phyloP scores from a whole-genome alignment of 2,888 invertebrate species.

The Plutella xylostella region DNA sequence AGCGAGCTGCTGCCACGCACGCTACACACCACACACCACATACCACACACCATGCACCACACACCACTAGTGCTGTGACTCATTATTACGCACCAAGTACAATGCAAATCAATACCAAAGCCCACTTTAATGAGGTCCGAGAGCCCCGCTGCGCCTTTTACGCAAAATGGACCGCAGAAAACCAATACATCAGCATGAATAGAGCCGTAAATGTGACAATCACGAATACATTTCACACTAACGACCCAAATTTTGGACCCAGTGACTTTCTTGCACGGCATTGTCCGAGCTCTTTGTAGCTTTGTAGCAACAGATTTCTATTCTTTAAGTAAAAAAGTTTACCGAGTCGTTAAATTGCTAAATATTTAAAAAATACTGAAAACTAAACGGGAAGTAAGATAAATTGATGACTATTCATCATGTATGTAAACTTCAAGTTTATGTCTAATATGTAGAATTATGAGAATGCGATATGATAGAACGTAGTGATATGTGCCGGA shows the following conservation, averaged over 20 bases:
- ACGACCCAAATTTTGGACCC: background rate
- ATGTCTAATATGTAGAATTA: conserved; percentile 33
- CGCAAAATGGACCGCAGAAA: conserved; percentile 29
- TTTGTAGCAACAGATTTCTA: background rate
- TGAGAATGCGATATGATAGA: conserved; percentile 53
- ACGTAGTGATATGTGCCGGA: conserved; percentile 40
- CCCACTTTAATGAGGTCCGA: conserved; percentile 34
- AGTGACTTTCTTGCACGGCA: background rate
- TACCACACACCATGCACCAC: conserved; percentile 70
- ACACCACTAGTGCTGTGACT: conserved; percentile 46
- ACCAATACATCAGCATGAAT: conserved; percentile 22
- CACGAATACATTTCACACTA: conserved; percentile 8
- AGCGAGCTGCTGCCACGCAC: no score
- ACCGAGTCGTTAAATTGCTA: background rate
- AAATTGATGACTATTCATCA: conserved; percentile 28
- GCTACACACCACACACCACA: no score
- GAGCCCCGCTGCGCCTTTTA: conserved; percentile 38
- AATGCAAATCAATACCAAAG: conserved; percentile 3
- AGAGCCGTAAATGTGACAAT: conserved; percentile 18
- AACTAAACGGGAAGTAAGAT: conserved; percentile 14
- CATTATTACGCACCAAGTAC: no score
- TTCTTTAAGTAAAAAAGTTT: background rate
- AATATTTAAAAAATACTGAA: background rate
- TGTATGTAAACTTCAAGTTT: conserved; percentile 27
- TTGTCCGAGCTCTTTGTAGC: background rate